Percentiles rank a stretch among this genome's conserved stretches.
Evolutionary conservation across 2,888 invertebrate genomes (phyloP).

Genomic region (Lasioglossum marginatum): DNA sequence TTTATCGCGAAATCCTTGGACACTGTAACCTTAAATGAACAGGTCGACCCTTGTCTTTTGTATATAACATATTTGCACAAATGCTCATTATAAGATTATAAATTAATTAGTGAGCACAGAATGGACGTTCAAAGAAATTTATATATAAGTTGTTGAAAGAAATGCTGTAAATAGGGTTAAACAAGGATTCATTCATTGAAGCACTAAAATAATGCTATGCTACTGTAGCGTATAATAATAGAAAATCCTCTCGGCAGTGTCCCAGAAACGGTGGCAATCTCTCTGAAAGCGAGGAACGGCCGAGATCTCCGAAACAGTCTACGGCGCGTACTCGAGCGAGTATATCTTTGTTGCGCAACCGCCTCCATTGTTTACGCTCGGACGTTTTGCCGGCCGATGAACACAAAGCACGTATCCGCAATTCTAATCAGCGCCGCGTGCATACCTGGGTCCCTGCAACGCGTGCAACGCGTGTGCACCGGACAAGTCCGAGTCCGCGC

Average conservation of each 20-base stretch:
- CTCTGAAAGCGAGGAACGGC: background rate
- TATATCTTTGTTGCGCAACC: conserved; percentile 69
- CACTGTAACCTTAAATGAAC: background rate
- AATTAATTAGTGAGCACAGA: no score
- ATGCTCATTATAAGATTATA: no score
- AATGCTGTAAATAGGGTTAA: no score
- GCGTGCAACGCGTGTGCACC: conserved; percentile 54
- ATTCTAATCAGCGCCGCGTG: conserved; percentile 69
- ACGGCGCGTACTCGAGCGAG: conserved; percentile 41
- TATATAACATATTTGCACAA: no score
- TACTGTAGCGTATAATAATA: background rate
- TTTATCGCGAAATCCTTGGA: background rate
- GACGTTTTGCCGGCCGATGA: conserved; percentile 80
- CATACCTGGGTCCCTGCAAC: conserved; percentile 54
- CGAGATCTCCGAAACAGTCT: conserved; percentile 26
- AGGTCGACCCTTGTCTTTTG: no score
- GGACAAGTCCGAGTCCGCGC: background rate
- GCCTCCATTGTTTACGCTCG: conserved; percentile 71
- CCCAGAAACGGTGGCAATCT: background rate
- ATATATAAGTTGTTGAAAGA: no score
- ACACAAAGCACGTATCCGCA: conserved; percentile 78
- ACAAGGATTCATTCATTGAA: background rate
- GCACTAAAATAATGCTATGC: background rate
- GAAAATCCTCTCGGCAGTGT: background rate
- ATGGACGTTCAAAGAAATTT: no score